Conservation (phyloP, 2,797 vertebrate genomes). For the Sphaeramia orbicularis region DNA sequence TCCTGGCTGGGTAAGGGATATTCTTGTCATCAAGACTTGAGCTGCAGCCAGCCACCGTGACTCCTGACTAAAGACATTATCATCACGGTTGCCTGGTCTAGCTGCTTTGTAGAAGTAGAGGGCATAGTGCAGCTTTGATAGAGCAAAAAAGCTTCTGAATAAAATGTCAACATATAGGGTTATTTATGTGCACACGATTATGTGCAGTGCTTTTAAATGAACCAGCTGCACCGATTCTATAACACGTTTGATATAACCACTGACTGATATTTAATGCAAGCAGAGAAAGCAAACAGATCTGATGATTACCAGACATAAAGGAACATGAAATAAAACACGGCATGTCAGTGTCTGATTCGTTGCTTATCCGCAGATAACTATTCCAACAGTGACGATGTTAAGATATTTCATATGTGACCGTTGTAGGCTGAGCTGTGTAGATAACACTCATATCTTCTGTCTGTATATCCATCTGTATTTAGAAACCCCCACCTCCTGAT, state of each 20-base stretch:
- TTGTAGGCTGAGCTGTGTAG: conserved; percentile 1
- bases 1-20: conserved; percentile 45
- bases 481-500: conserved; percentile 19
- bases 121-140: conserved; percentile 7
- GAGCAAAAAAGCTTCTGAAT: conserved; percentile 3
- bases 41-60: conserved; percentile 35
- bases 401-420: conserved; percentile 21
- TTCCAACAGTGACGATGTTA: conserved; percentile 22
- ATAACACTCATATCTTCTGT: conserved; percentile 20
- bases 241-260: conserved; percentile 17
- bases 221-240: not conserved
- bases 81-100: conserved; percentile 17
- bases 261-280: conserved; percentile 10
- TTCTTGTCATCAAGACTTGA: conserved; percentile 39
- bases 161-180: conserved; percentile 15
- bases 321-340: conserved; percentile 9
- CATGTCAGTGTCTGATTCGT: conserved; percentile 31
- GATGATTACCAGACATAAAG: conserved; percentile 14
- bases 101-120: conserved; percentile 26
- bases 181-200: not conserved
- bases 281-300: not conserved
- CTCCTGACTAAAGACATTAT: conserved; percentile 51
- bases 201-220: not conserved
- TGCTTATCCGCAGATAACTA: conserved; percentile 27
- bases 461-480: conserved; percentile 19